Evolutionary conservation across 2,797 vertebrate genomes (phyloP).

Genomic region (Epinephelus coioides): DNA sequence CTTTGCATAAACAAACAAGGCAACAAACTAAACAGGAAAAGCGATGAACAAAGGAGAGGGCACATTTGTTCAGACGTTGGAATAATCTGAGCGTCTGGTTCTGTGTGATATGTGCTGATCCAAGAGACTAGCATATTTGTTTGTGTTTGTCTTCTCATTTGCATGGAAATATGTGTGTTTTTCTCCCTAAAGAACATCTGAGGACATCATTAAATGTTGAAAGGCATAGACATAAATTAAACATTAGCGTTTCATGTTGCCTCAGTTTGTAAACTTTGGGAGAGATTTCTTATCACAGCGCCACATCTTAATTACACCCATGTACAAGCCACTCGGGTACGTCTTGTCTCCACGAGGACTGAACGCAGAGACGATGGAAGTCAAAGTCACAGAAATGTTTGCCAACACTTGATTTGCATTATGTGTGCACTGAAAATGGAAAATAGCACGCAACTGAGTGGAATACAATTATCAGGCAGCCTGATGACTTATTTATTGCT

Average conservation of each 20-base stretch:
- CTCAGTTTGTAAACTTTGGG: constrained; percentile 65
- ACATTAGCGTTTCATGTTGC: constrained; percentile 63
- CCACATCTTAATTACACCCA: constrained; percentile 65
- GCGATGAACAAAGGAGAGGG: constrained; percentile 62
- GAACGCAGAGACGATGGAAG: constrained; percentile 24
- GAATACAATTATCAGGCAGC: constrained; percentile 13
- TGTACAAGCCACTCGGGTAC: constrained; percentile 46
- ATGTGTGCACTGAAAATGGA: background rate
- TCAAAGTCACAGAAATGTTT: constrained; percentile 32
- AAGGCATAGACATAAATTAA: constrained; percentile 74
- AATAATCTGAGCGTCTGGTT: constrained; percentile 68
- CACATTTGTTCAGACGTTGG: constrained; percentile 68
- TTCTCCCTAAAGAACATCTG: constrained; percentile 66
- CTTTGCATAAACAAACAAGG: constrained; percentile 60
- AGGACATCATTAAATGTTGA: constrained; percentile 78
- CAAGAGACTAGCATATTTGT: constrained; percentile 68
- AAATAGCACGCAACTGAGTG: constrained; percentile 12
- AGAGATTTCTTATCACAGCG: constrained; percentile 50
- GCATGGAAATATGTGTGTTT: constrained; percentile 75
- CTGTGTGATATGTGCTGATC: constrained; percentile 70
- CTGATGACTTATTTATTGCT: constrained; percentile 31
- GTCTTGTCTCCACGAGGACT: constrained; percentile 25
- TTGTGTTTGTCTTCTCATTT: constrained; percentile 78
- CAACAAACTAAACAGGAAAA: constrained; percentile 65
- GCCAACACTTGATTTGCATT: constrained; percentile 39